Evolutionary conservation across 2,797 vertebrate genomes (phyloP), one percentile per base, ranked within the genome.

Genomic region (Choloepus didactylus): DNA sequence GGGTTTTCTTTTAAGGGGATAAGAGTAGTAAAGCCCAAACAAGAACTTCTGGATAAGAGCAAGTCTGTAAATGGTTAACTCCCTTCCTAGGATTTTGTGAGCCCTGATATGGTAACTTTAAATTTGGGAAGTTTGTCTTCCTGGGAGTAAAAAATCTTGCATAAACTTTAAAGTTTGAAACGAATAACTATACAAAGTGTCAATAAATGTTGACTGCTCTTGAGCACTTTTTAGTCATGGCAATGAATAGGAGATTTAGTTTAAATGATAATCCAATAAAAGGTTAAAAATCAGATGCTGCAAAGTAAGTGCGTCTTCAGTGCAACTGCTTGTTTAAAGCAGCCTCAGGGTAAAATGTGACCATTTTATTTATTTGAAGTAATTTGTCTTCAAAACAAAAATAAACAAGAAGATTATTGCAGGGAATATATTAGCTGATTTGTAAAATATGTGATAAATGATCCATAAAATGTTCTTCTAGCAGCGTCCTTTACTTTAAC

Each of bases 371-470:
- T 35, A 35, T 35, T 35, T 35, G 35, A 64, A 91, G 84, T 91
- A 79, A 80, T 35, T 81, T 87, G 38, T 59, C 81, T 94, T 91
- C 54, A 69, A 16, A 94, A 96, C 38, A 77, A 94, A 89, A 96
- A 94, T 25, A 94, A 93, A 84, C 67, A 91, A 81, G 87, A 96
- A 81, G 94, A 84, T 80, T 95, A 87, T 93, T 72, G 38, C 54
- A 85, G 89, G 56, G 80, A 96, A 62, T 72, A 87, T 81, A 94
- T 93, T 91, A 94, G 59, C 76, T 83, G 60, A 75, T 92, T 83
- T 94, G 23, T 91, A 93, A 94, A 93, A 54, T 70, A 88, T 19
- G 90, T 89, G 76, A 60, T 93, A 89, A 97, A 79, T 82, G 75
- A 89, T 87, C 84, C 83, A 81, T 79, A 82, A 85, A 77, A 77